phyloP scores from a whole-genome alignment of 2,888 invertebrate genomes.

The Litoditis marina region DNA sequence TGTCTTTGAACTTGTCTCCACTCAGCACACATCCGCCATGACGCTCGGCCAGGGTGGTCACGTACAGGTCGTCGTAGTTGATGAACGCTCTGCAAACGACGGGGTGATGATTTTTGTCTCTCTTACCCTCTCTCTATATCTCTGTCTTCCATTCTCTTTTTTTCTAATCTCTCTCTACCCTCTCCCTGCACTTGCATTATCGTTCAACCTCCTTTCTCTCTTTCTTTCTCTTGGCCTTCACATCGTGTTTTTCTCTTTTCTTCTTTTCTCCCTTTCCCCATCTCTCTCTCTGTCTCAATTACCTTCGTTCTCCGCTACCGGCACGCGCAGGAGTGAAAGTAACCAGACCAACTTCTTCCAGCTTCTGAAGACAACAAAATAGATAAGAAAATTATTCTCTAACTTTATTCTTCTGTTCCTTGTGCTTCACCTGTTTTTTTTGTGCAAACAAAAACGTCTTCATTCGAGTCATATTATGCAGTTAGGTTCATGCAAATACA shows the following conservation, averaged over 20 bases:
- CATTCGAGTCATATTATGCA: slow-evolving; percentile 4
- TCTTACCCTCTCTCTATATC: no score
- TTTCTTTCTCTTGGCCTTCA: no score
- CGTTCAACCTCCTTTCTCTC: not conserved
- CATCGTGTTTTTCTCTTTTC: no score
- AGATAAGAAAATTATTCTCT: no score
- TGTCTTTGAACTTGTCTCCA: slow-evolving; percentile 51
- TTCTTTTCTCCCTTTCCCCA: not conserved
- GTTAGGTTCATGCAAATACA: no score
- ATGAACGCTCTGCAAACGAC: slow-evolving; percentile 38
- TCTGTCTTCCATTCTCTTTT: no score
- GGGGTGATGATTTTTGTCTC: no score
- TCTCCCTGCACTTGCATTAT: not conserved
- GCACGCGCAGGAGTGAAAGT: slow-evolving; percentile 51
- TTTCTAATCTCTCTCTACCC: no score
- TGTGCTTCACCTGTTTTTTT: no score
- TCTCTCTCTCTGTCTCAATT: not conserved
- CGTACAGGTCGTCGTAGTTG: slow-evolving; percentile 55
- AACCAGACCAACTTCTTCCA: slow-evolving; percentile 43
- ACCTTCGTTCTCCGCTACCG: slow-evolving; percentile 37
- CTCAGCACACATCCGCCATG: slow-evolving; percentile 49
- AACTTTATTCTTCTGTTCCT: no score
- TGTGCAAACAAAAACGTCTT: no score
- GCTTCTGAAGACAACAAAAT: slow-evolving; percentile 24
- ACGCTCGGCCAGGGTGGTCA: slow-evolving; percentile 39